phyloP scores from a whole-genome alignment of 2,888 invertebrate genomes.

The Pemphredon lugubris region DNA sequence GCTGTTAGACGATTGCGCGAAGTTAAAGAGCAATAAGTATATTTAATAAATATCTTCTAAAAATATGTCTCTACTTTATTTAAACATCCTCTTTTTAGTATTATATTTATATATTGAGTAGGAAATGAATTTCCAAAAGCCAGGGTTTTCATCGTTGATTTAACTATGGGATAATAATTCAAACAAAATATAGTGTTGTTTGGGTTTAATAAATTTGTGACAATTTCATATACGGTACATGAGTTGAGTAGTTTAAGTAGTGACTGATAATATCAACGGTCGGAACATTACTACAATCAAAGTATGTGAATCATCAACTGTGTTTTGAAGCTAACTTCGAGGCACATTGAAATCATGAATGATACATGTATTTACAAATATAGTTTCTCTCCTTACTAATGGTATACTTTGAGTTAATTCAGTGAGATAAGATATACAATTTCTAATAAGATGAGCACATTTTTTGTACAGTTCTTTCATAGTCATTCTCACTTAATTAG shows the following conservation, averaged over 20 bases:
- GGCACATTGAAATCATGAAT: constrained; percentile 36
- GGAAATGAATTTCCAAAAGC: neutral
- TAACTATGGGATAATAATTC: neutral
- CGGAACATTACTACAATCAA: neutral
- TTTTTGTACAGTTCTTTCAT: constrained; percentile 6
- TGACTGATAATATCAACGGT: neutral
- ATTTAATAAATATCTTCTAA: constrained; percentile 55
- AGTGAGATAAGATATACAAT: constrained; percentile 5
- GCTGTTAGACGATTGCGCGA: constrained; percentile 98
- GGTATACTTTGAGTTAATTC: constrained; percentile 3
- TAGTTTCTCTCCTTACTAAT: neutral
- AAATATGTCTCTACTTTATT: constrained; percentile 39
- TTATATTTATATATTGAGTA: too few species aligned
- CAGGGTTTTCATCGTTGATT: neutral
- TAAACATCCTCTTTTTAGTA: neutral
- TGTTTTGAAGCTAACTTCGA: constrained; percentile 35
- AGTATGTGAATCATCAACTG: constrained; percentile 5
- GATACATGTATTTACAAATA: constrained; percentile 18
- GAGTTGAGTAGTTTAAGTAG: constrained; percentile 10
- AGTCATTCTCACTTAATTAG: constrained; percentile 2
- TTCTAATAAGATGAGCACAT: neutral
- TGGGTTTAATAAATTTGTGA: constrained; percentile 26
- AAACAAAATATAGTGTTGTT: neutral
- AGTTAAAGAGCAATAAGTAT: constrained; percentile 87
- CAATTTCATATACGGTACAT: constrained; percentile 31